phyloP scores from a whole-genome alignment of 2,888 invertebrate genomes.

The Drosophila falleni region DNA sequence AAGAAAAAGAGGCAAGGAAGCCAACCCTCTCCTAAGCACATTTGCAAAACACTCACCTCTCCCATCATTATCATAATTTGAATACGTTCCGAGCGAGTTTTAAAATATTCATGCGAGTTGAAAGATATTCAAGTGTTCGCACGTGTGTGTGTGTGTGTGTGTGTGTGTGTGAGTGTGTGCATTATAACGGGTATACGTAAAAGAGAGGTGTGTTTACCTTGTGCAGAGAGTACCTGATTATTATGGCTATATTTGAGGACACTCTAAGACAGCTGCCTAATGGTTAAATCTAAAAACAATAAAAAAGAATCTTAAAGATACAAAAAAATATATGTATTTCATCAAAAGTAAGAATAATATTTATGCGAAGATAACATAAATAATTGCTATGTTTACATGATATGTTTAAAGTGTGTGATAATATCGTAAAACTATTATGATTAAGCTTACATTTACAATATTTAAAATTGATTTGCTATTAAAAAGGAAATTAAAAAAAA shows the following conservation, averaged over 20 bases:
- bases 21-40: slow-evolving; percentile 36
- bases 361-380: not conserved
- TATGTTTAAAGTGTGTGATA: too few species aligned
- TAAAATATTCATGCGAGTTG: slow-evolving; percentile 75
- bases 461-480: too few species aligned
- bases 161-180: slow-evolving; percentile 55
- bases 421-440: too few species aligned
- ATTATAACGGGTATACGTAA: slow-evolving; percentile 25
- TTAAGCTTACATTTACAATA: too few species aligned
- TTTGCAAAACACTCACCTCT: slow-evolving; percentile 66
- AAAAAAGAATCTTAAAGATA: not conserved
- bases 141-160: slow-evolving; percentile 65
- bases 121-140: slow-evolving; percentile 70
- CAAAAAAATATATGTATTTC: not conserved
- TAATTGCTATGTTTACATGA: not conserved
- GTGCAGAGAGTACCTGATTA: slow-evolving; percentile 16
- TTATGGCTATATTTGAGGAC: slow-evolving; percentile 47
- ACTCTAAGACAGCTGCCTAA: slow-evolving; percentile 25
- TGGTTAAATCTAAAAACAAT: slow-evolving; percentile 19
- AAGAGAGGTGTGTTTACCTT: slow-evolving; percentile 25
- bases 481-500: too few species aligned
- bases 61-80: slow-evolving; percentile 79
- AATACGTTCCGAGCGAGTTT: slow-evolving; percentile 67
- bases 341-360: not conserved
- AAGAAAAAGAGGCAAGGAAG: not conserved